phyloP scores from a whole-genome alignment of 2,113 vertebrate genomes.

The Protomyctophum bolini region DNA sequence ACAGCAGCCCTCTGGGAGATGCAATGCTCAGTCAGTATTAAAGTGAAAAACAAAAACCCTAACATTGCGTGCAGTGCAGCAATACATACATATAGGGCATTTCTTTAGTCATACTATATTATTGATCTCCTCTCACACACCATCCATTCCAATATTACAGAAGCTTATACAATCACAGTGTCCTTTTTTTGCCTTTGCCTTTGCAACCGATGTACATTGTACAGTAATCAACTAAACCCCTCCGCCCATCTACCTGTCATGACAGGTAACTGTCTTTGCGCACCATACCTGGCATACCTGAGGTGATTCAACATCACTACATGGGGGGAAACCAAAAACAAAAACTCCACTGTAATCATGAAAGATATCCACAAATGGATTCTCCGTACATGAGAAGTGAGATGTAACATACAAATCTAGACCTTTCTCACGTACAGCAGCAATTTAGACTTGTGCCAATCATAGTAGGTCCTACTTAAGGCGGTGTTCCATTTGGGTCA shows the following conservation, averaged over 20 bases:
- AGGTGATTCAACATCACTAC: slow-evolving; percentile 33
- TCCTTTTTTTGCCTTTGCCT: neutral
- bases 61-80: too few relatives aligned
- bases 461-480: too few relatives aligned
- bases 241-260: neutral
- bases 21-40: neutral
- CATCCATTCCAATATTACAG: too few relatives aligned
- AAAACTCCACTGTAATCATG: slow-evolving; percentile 20
- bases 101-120: too few relatives aligned
- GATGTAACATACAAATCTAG: too few relatives aligned
- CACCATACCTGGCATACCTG: slow-evolving; percentile 47
- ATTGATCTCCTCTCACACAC: too few relatives aligned
- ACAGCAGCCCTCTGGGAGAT: neutral
- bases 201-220: neutral
- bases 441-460: too few relatives aligned
- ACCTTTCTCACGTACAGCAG: too few relatives aligned
- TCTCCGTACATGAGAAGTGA: slow-evolving; percentile 22
- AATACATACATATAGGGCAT: too few relatives aligned
- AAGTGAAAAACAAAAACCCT: too few relatives aligned
- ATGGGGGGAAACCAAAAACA: neutral
- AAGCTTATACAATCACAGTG: too few relatives aligned
- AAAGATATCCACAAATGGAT: slow-evolving; percentile 26
- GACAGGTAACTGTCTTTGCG: slow-evolving; percentile 9
- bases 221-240: neutral
- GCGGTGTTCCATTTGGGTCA: too few relatives aligned